Conservation (phyloP, 2,888 invertebrate genomes). For the Drosophila yooni region DNA sequence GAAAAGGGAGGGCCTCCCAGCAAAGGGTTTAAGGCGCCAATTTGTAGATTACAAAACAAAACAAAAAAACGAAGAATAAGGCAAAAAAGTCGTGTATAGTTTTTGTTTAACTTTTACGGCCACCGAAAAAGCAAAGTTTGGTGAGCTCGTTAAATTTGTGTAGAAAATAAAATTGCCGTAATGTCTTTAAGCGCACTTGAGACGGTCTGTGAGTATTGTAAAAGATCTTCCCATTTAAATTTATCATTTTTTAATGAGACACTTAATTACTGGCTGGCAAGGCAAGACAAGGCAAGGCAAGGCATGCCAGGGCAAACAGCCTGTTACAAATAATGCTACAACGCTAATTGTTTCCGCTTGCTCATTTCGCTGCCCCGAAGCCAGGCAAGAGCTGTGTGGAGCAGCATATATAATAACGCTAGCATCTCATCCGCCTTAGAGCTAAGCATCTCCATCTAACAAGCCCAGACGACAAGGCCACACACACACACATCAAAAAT, state of each 20-base stretch:
- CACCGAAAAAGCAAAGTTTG: constrained; percentile 9
- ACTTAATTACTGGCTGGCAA: constrained; percentile 74
- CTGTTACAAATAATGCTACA: constrained; percentile 78
- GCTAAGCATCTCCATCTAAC: constrained; percentile 20
- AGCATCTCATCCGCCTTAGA: constrained; percentile 23
- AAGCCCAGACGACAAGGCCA: constrained; percentile 21
- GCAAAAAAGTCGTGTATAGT: constrained; percentile 25
- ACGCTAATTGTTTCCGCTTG: constrained; percentile 80
- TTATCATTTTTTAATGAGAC: constrained; percentile 80
- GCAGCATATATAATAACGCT: constrained; percentile 1
- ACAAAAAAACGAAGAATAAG: background rate
- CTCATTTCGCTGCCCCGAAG: constrained; percentile 64
- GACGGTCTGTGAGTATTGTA: constrained; percentile 50
- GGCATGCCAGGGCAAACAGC: constrained; percentile 45
- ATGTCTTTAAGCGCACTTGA: constrained; percentile 50
- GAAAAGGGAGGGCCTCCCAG: background rate
- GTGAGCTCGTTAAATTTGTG: constrained; percentile 33
- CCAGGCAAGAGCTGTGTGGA: constrained; percentile 14
- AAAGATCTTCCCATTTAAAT: constrained; percentile 76
- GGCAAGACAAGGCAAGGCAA: background rate
- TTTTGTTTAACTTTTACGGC: constrained; percentile 31
- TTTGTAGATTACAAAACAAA: constrained; percentile 55
- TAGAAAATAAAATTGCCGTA: constrained; percentile 19
- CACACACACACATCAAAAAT: constrained; percentile 18
- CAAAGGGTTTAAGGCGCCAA: constrained; percentile 63